Percentiles rank a stretch among this genome's conserved stretches.
Evolutionary conservation across 1,140 invertebrate genomes (phyloP).

Genomic region (Nebria ingens): DNA sequence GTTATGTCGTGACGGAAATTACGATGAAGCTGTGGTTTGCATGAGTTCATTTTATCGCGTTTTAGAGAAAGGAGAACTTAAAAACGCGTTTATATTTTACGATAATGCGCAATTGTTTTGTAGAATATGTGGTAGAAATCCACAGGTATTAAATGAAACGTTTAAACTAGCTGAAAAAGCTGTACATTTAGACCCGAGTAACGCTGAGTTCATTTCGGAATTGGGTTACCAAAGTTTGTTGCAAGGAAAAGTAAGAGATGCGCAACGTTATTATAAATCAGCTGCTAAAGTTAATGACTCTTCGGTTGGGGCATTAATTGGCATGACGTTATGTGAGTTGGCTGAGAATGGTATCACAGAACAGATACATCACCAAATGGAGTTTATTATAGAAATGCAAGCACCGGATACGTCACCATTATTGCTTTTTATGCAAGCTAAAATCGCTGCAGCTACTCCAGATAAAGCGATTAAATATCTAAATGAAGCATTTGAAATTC

Average conservation of each 20-base stretch:
- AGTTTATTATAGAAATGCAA: conserved; percentile 76
- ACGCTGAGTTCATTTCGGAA: conserved; percentile 60
- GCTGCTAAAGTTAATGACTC: conserved; percentile 75
- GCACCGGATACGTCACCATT: conserved; percentile 45
- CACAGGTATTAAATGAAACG: conserved; percentile 57
- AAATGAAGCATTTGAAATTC: conserved; percentile 58
- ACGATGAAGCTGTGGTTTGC: conserved; percentile 52
- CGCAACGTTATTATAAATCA: conserved; percentile 64
- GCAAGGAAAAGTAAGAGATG: conserved; percentile 64
- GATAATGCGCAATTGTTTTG: conserved; percentile 67
- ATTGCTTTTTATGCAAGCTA: conserved; percentile 58
- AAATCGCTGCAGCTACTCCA: conserved; percentile 47
- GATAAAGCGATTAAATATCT: conserved; percentile 51
- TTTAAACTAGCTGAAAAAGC: conserved; percentile 64
- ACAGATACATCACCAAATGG: conserved; percentile 73
- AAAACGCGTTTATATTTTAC: conserved; percentile 59
- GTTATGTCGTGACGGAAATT: conserved; percentile 68
- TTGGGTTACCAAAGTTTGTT: conserved; percentile 69
- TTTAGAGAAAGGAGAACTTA: conserved; percentile 62
- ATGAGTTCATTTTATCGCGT: conserved; percentile 56
- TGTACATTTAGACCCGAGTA: conserved; percentile 55
- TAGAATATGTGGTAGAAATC: conserved; percentile 61
- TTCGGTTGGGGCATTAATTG: conserved; percentile 65
- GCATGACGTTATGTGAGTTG: conserved; percentile 73
- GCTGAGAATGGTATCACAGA: conserved; percentile 45